These are phyloP conservation scores for Camelus dromedarius DNA, from an alignment of 2,113 vertebrate species.

Conservation along the genomic window DNA sequence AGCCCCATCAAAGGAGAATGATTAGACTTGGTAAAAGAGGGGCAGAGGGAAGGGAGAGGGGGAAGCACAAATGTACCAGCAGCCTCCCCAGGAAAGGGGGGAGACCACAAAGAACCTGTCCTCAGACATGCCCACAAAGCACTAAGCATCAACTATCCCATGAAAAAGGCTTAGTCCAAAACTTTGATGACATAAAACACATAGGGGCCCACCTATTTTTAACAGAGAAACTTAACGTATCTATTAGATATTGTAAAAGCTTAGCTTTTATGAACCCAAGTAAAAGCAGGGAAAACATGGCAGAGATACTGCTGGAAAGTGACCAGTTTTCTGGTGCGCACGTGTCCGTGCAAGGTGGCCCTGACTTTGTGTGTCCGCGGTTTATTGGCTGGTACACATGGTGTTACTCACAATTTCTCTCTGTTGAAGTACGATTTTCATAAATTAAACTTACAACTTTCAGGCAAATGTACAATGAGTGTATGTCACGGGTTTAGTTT, in stretches of 20 bases:
- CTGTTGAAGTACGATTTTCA: not conserved
- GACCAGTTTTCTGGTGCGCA: constrained; percentile 94
- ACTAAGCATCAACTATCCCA: constrained; percentile 95
- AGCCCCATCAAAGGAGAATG: too few relatives aligned
- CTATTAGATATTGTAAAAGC: constrained; percentile 95
- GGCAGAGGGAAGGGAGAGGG: too few relatives aligned
- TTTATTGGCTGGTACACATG: constrained; percentile 44
- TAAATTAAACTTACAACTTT: not conserved
- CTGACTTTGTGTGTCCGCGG: constrained; percentile 94
- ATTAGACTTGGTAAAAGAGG: too few relatives aligned
- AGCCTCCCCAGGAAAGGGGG: too few relatives aligned
- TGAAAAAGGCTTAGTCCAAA: constrained; percentile 95
- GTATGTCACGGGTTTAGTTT: not conserved
- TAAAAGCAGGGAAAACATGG: constrained; percentile 94
- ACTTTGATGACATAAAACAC: constrained; percentile 96
- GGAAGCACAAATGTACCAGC: too few relatives aligned
- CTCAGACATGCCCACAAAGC: not conserved
- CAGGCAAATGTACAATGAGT: not conserved
- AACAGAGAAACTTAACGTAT: constrained; percentile 95
- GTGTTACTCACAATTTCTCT: not conserved
- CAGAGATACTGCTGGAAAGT: constrained; percentile 96
- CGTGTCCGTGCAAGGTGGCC: constrained; percentile 93
- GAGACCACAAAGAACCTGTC: not conserved
- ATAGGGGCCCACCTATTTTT: constrained; percentile 95
- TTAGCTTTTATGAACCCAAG: constrained; percentile 95